phyloP scores from a whole-genome alignment of 2,113 vertebrate genomes.

The Helogale parvula region DNA sequence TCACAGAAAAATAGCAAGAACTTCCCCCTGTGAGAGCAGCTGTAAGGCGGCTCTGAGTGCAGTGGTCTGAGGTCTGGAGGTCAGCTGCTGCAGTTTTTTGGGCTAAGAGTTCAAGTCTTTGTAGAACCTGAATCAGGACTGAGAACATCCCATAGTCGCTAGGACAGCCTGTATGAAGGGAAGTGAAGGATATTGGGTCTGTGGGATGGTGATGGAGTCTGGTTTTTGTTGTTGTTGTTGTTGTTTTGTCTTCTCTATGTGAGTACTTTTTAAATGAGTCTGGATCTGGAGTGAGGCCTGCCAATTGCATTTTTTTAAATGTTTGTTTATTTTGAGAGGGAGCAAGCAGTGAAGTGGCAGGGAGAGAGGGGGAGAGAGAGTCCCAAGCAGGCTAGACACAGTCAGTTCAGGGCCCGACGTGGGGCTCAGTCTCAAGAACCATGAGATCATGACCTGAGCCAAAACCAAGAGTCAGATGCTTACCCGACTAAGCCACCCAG shows the following conservation, averaged over 20 bases:
- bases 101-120: background rate
- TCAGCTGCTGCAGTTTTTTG: background rate
- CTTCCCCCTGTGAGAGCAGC: background rate
- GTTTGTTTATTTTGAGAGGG: too few relatives aligned
- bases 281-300: background rate
- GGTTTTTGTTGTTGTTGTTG: background rate
- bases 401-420: background rate
- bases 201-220: background rate
- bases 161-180: too few relatives aligned
- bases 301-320: too few relatives aligned
- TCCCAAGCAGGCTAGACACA: background rate
- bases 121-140: background rate
- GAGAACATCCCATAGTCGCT: background rate
- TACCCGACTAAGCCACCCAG: background rate
- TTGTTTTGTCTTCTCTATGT: background rate
- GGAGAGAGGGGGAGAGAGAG: background rate
- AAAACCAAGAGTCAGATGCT: background rate
- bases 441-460: background rate
- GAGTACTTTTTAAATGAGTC: background rate
- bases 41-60: too few relatives aligned
- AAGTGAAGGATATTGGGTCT: background rate
- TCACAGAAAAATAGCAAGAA: background rate
- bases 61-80: background rate
- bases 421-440: background rate
- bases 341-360: too few relatives aligned